Evolutionary conservation across 2,797 vertebrate species (phyloP).

Genomic region (Pseudotriccus pelzelni): DNA sequence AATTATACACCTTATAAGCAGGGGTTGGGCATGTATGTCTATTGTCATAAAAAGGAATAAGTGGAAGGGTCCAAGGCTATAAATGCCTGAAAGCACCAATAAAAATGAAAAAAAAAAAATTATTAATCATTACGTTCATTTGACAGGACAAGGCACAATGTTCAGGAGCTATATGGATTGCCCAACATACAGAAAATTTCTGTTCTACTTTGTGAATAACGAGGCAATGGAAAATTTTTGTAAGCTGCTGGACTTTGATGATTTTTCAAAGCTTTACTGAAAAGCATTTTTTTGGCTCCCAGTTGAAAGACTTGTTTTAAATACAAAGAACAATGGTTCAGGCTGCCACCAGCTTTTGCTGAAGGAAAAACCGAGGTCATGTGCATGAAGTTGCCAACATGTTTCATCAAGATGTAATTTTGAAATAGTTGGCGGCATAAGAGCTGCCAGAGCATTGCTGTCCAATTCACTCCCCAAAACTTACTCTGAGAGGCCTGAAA

Average conservation of each 20-base stretch:
- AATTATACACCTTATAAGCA: neutral
- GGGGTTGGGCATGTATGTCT: neutral
- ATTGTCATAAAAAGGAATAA: neutral
- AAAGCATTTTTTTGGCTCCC: conserved; percentile 9
- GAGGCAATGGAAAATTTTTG: neutral
- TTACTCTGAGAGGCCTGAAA: neutral
- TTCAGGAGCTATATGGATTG: neutral
- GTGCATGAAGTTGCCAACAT: neutral
- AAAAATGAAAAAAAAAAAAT: neutral
- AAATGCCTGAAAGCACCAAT: neutral
- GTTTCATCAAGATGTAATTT: neutral
- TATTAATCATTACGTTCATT: neutral
- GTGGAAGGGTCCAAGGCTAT: neutral
- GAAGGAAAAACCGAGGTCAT: neutral
- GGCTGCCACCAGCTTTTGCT: neutral
- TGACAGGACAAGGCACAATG: neutral
- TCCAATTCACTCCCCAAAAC: neutral
- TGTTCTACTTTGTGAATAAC: neutral
- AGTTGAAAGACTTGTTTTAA: conserved; percentile 41
- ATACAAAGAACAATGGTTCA: conserved; percentile 15
- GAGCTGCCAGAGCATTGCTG: neutral
- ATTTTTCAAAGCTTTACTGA: conserved; percentile 16
- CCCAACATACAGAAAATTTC: neutral
- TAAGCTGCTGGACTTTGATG: neutral
- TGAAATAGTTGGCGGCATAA: neutral